These are phyloP conservation scores for Drosophila greeni DNA, from an alignment of 2,888 invertebrate species.

Conservation along the genomic window DNA sequence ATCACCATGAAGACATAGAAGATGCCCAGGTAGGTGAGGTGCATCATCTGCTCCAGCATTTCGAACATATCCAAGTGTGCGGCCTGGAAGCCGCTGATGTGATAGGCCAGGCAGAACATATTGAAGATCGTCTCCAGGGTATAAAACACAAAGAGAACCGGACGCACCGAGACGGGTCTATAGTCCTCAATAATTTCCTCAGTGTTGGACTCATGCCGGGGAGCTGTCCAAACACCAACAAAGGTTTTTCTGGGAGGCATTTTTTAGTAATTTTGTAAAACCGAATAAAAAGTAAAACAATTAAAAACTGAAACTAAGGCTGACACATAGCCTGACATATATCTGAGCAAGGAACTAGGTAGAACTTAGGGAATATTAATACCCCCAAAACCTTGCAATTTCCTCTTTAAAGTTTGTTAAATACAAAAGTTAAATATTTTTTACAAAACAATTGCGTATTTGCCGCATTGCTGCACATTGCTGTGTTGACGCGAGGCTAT, in stretches of 20 bases:
- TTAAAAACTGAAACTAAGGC: neutral
- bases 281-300: neutral
- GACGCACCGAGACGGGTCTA: constrained; percentile 26
- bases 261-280: neutral
- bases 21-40: constrained; percentile 20
- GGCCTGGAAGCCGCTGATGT: constrained; percentile 38
- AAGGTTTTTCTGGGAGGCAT: neutral
- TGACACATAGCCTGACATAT: neutral
- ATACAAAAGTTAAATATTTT: neutral
- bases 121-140: constrained; percentile 45
- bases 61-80: constrained; percentile 10
- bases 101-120: constrained; percentile 44
- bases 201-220: too few species aligned
- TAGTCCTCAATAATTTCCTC: neutral
- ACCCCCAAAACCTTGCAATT: too few species aligned
- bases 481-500: constrained; percentile 50
- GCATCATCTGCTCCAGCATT: constrained; percentile 2
- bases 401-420: neutral
- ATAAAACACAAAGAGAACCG: constrained; percentile 43
- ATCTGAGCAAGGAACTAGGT: neutral
- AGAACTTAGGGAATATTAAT: neutral
- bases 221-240: too few species aligned
- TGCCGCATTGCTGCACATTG: constrained; percentile 27
- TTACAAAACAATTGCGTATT: constrained; percentile 20
- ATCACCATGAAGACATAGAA: constrained; percentile 46